phyloP scores from a whole-genome alignment of 2,888 invertebrate species.

The Molanna angustata region DNA sequence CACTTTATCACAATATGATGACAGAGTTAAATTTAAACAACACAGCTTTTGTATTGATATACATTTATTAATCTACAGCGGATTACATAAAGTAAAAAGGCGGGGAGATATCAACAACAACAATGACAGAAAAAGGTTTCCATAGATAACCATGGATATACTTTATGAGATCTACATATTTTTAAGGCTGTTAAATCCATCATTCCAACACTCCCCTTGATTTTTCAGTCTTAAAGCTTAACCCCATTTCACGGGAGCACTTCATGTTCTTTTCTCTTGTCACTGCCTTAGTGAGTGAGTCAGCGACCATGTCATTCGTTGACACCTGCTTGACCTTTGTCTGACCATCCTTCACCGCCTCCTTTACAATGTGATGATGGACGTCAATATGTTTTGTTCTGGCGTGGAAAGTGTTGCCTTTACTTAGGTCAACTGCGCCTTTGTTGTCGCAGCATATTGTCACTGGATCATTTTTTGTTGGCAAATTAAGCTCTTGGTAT shows the following conservation, averaged over 20 bases:
- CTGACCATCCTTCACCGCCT: neutral
- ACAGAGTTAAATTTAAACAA: too few species aligned
- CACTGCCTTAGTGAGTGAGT: neutral
- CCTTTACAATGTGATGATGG: neutral
- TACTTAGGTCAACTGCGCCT: neutral
- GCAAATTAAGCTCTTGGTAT: neutral
- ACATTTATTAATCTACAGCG: too few species aligned
- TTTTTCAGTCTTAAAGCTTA: neutral
- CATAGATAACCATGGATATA: too few species aligned
- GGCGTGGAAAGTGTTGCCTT: neutral
- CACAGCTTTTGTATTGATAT: too few species aligned
- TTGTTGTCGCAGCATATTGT: constrained; percentile 1
- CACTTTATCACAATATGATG: too few species aligned
- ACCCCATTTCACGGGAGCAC: neutral
- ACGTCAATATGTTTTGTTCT: constrained; percentile 1
- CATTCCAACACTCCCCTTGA: constrained; percentile 8
- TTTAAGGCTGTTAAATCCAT: too few species aligned
- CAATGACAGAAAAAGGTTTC: too few species aligned
- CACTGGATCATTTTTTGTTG: neutral
- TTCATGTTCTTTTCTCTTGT: neutral
- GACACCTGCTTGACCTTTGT: neutral
- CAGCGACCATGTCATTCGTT: neutral
- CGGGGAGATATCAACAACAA: too few species aligned
- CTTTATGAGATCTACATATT: too few species aligned
- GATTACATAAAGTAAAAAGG: too few species aligned